Conservation (phyloP, 2,797 vertebrate genomes). For the Poecilia wingei region DNA sequence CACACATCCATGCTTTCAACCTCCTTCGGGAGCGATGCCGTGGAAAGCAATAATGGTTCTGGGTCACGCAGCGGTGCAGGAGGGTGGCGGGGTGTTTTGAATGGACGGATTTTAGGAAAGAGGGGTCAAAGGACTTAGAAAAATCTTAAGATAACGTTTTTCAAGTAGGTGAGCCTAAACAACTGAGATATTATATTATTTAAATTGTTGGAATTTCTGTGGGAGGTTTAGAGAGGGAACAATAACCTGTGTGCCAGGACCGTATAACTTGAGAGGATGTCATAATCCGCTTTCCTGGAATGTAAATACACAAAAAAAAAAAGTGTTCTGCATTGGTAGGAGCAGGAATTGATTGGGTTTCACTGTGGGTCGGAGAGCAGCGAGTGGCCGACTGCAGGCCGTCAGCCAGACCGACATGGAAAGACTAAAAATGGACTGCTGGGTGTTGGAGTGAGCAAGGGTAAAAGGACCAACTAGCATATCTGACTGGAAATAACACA, state of each 20-base stretch:
- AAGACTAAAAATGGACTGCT: constrained; percentile 73
- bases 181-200: constrained; percentile 49
- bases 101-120: constrained; percentile 50
- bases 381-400: constrained; percentile 46
- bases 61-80: constrained; percentile 44
- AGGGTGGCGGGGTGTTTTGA: constrained; percentile 59
- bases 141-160: constrained; percentile 60
- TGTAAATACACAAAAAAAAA: constrained; percentile 19
- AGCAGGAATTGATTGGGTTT: constrained; percentile 59
- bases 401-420: constrained; percentile 35
- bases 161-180: constrained; percentile 39
- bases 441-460: constrained; percentile 58
- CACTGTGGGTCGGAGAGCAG: constrained; percentile 51
- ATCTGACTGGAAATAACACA: constrained; percentile 73
- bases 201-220: constrained; percentile 54
- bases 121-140: constrained; percentile 65
- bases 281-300: constrained; percentile 53
- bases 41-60: constrained; percentile 71
- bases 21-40: constrained; percentile 73
- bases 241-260: constrained; percentile 35
- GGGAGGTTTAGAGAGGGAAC: constrained; percentile 32
- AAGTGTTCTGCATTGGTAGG: constrained; percentile 34
- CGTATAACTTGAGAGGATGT: constrained; percentile 54
- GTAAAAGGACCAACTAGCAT: constrained; percentile 74
- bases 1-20: constrained; percentile 62